These are phyloP conservation scores for Mormoops blainvillei DNA, from an alignment of 2,113 vertebrate species.

Conservation along the genomic window DNA sequence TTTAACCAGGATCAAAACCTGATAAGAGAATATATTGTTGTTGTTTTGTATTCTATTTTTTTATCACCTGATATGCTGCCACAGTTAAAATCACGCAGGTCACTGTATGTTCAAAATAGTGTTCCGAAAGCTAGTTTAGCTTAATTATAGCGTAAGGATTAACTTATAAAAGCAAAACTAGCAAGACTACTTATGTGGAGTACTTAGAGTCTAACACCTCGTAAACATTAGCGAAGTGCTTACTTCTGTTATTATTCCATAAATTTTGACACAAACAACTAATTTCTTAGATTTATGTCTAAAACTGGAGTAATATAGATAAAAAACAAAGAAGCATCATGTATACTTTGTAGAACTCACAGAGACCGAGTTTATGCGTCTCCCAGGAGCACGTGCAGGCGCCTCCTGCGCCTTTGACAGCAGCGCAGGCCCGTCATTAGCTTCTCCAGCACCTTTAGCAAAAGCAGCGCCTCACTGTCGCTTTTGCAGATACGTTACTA, in stretches of 20 bases:
- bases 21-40: neutral
- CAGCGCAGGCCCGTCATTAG: neutral
- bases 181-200: neutral
- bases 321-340: neutral
- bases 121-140: neutral
- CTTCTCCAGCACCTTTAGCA: neutral
- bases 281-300: neutral
- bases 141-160: neutral
- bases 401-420: neutral
- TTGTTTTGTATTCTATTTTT: neutral
- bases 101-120: neutral
- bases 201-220: neutral
- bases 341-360: neutral
- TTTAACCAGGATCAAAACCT: neutral
- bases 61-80: neutral
- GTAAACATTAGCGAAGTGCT: neutral
- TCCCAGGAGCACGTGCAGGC: neutral
- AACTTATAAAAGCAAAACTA: slow-evolving; percentile 15
- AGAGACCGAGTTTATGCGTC: neutral
- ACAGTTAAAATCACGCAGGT: neutral
- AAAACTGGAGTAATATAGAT: neutral
- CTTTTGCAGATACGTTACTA: neutral
- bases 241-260: neutral
- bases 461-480: neutral
- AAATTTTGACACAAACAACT: neutral